These are phyloP conservation scores for Sebastes vulpes DNA, from an alignment of 2,797 vertebrate genomes.

Conservation along the genomic window DNA sequence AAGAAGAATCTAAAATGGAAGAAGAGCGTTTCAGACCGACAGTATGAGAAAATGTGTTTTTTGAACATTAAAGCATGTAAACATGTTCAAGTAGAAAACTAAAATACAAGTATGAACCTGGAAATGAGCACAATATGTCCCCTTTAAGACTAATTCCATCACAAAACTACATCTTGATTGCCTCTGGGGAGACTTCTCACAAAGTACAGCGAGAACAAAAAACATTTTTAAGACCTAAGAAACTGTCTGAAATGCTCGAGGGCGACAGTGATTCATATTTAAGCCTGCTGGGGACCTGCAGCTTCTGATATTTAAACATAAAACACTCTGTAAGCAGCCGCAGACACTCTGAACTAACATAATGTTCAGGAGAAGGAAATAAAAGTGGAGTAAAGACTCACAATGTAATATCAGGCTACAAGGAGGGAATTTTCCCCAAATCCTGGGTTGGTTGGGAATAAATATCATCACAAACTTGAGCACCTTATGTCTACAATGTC, in stretches of 20 bases:
- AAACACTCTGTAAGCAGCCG: neutral
- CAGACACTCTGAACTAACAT: neutral
- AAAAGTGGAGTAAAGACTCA: neutral
- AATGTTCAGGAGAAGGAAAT: neutral
- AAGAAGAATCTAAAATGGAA: neutral
- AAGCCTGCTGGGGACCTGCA: neutral
- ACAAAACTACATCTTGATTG: neutral
- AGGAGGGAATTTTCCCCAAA: too few relatives aligned
- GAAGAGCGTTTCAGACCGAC: neutral
- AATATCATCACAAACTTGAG: too few relatives aligned
- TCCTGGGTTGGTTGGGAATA: too few relatives aligned
- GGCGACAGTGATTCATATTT: neutral
- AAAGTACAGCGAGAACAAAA: neutral
- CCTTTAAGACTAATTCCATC: neutral
- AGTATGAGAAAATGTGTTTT: neutral
- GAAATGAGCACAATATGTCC: neutral
- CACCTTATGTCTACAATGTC: too few relatives aligned
- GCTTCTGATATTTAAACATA: neutral
- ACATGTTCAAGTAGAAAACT: neutral
- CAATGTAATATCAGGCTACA: too few relatives aligned
- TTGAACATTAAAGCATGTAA: too few relatives aligned
- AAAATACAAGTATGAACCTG: neutral
- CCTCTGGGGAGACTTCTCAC: neutral
- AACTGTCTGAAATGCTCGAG: neutral
- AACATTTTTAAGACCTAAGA: neutral